These are phyloP conservation scores for Caenorhabditis remanei DNA, from an alignment of 1,140 invertebrate species.

Conservation along the genomic window DNA sequence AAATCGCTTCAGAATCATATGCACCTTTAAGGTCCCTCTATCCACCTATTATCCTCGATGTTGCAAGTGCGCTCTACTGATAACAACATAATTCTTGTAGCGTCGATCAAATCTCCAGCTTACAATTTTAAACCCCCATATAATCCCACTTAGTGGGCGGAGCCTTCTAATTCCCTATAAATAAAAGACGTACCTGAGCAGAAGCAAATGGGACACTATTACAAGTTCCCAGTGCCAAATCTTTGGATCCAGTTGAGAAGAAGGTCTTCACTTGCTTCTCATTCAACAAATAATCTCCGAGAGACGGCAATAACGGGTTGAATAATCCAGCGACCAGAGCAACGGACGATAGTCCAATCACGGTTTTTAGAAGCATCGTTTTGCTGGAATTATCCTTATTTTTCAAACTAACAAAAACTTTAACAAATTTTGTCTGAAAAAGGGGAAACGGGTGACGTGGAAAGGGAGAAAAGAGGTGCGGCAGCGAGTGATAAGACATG, in stretches of 20 bases:
- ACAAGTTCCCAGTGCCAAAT: constrained; percentile 15
- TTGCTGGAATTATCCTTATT: background rate
- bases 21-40: too few species aligned
- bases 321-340: background rate
- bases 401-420: background rate
- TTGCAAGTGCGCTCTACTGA: too few species aligned
- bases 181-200: constrained; percentile 14
- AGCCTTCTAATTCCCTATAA: background rate
- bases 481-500: background rate
- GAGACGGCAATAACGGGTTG: constrained; percentile 4
- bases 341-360: constrained; percentile 18
- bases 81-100: too few species aligned
- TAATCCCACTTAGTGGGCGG: background rate
- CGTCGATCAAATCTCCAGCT: too few species aligned
- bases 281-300: constrained; percentile 15
- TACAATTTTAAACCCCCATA: too few species aligned
- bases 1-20: too few species aligned
- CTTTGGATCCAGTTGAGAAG: constrained; percentile 3
- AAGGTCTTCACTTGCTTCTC: background rate
- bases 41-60: too few species aligned
- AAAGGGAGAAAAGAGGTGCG: background rate
- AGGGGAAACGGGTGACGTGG: background rate
- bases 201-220: constrained; percentile 44
- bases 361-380: background rate
- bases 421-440: background rate